Conservation (phyloP, 2,888 invertebrate species). For the Drosophila niveifrons region DNA sequence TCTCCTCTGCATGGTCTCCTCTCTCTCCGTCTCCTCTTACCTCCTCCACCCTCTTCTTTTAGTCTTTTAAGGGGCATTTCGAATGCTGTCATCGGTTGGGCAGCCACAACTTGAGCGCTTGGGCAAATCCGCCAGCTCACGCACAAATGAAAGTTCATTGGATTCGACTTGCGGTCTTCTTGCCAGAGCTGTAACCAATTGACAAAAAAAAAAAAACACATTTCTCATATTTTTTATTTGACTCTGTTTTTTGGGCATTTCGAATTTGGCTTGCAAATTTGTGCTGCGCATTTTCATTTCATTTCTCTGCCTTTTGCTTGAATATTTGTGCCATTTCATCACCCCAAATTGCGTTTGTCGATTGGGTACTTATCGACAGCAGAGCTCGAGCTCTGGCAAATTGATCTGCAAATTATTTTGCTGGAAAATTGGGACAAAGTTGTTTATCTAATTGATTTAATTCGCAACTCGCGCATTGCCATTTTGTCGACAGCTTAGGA, state of each 20-base stretch:
- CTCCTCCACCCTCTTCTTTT: no score
- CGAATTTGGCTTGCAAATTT: slow-evolving; percentile 28
- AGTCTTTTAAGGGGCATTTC: slow-evolving; percentile 20
- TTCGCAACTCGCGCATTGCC: slow-evolving; percentile 11
- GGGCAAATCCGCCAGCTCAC: slow-evolving; percentile 42
- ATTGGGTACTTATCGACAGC: slow-evolving; percentile 41
- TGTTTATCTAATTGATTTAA: slow-evolving; percentile 46
- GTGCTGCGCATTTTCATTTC: slow-evolving; percentile 37
- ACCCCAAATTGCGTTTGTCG: slow-evolving; percentile 64
- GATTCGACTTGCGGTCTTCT: slow-evolving; percentile 13
- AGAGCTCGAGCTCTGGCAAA: slow-evolving; percentile 27
- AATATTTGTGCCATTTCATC: slow-evolving; percentile 73
- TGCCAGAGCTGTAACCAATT: slow-evolving; percentile 14
- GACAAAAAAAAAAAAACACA: slow-evolving; percentile 5
- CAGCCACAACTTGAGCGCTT: slow-evolving; percentile 49
- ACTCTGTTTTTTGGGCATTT: slow-evolving; percentile 17
- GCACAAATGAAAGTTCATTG: slow-evolving; percentile 59
- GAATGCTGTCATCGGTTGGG: slow-evolving; percentile 72
- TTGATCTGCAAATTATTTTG: slow-evolving; percentile 39
- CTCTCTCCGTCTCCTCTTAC: slow-evolving; percentile 9
- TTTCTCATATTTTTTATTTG: slow-evolving; percentile 7
- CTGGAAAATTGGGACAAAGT: slow-evolving; percentile 49
- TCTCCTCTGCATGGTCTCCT: slow-evolving; percentile 29
- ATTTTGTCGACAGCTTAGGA: slow-evolving; percentile 1
- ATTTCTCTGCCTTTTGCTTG: slow-evolving; percentile 35